phyloP scores from a whole-genome alignment of 1,140 invertebrate genomes.

The Idris sp. region DNA sequence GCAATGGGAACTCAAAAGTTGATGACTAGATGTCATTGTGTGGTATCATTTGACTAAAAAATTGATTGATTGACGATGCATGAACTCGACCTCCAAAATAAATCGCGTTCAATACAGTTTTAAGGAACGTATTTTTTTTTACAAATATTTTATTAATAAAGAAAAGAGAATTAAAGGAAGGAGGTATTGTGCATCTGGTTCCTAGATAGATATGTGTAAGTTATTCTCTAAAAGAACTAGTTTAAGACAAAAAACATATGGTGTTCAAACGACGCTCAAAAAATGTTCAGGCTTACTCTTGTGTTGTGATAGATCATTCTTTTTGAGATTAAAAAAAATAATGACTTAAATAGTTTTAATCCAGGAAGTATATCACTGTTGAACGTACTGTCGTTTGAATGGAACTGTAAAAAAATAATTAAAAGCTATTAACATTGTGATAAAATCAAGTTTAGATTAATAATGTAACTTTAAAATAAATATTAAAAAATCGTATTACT shows the following conservation, averaged over 20 bases:
- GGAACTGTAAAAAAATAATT: neutral
- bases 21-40: conserved; percentile 8
- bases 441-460: conserved; percentile 11
- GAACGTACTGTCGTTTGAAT: conserved; percentile 10
- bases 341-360: conserved; percentile 25
- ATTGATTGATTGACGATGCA: conserved; percentile 47
- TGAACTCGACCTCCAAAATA: conserved; percentile 37
- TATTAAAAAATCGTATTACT: too few relatives aligned
- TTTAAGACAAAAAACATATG: conserved; percentile 6
- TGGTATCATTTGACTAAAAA: conserved; percentile 8
- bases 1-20: conserved; percentile 2
- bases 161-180: neutral
- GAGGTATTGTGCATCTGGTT: conserved; percentile 78
- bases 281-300: conserved; percentile 50
- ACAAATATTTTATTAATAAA: conserved; percentile 16
- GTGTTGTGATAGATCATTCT: conserved; percentile 44
- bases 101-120: too few relatives aligned
- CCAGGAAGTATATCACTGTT: conserved; percentile 28
- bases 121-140: conserved; percentile 27
- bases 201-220: conserved; percentile 66
- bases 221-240: too few relatives aligned
- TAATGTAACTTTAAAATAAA: neutral
- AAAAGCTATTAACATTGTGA: conserved; percentile 20
- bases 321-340: neutral
- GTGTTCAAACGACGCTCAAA: conserved; percentile 26